Evolutionary conservation across 2,888 invertebrate species (phyloP), one percentile per base, ranked within the genome.

Genomic region (Xestia ashworthii): DNA sequence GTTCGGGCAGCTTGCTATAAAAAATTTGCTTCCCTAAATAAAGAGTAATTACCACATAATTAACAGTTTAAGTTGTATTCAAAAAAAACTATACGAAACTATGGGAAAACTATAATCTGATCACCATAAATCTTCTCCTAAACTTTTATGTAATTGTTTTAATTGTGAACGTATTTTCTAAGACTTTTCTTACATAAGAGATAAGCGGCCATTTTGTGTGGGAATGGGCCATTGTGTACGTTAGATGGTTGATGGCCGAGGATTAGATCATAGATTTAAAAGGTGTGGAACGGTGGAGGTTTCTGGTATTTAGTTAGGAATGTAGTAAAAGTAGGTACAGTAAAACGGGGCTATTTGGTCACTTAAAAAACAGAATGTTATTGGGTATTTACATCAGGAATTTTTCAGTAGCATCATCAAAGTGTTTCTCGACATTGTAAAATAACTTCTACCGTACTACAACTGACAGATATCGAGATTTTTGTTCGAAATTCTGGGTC

Each of bases 81-180:
- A 32, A 55, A 62, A 77, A 77, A 73, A 69, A 72, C 32, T 22
- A 44, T 60, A 69, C 62, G 48, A 66, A 48, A 64, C 71, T 64
- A 84, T 87, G 87, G 71, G 87, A 87, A 83, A 67, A 69, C 62
- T 58, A 76, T 67, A 77, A 87, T 84, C 87, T 74, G 88, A 83
- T 84, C 62, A 22, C 74, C 46, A 74, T 82, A 62, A 80, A 85
- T 80, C 78, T 80, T 64, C 76, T 72, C 58, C 66, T 83, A 77
- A 87, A 83, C 74, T 71, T 88, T 88, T 84, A 86, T 80, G 75
- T 84, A 90, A 90, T 87, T 88, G 82, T 78, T 80, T 82, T 90
- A 89, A 87, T 84, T 84, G 82, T 84, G 80, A 81, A 86, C 66
- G 71, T 75, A 85, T 88, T 88, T 78, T 87, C 85, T 81, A 75